Base-by-base conservation (phyloP, 2,797 vertebrate species). In the Acanthurus lineatus region DNA sequence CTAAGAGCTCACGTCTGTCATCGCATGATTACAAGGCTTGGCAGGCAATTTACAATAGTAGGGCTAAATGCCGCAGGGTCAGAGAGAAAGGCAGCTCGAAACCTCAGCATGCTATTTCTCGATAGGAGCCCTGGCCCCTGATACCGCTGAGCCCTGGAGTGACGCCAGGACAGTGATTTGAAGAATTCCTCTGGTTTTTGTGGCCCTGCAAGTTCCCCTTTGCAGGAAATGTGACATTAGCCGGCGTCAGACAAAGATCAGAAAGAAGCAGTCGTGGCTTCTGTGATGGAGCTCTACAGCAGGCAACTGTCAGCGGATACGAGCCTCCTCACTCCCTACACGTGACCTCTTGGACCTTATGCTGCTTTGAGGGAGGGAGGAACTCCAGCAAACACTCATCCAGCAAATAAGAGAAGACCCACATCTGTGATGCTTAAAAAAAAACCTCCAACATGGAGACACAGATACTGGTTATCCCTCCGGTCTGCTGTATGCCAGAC, bases 101-200 rank as follows among this genome's bases (percentile, higher is more conserved):
- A 92, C 87, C 91, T 85, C 92, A 91, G 91, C 40, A 35, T 90
- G 88, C 87, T 85, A 91, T 91, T 88, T 92, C 88, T 91, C 66
- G 87, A 91, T 87, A 89, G 87, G 76, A 84, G 73, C 83, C 66
- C 47, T 77, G 69, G 85, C 85, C 88, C 81, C 67, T 81, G 80
- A 87, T 85, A 79, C 86, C 73, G 45, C 82, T 73, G 81, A 88
- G 81, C 66, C 73, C 86, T 94, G 93, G 90, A 91, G 64, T 48
- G 59, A 76, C 2, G 92, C 93, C 94, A 95, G 82, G 83, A 90
- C 69, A 81, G 87, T 86, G 89, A 93, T 93, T 91, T 93, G 88
- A 84, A 90, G 91, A 92, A 94, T 93, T 92, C 91, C 87, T 93
- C 77, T 85, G 88, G 87, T 87, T 91, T 92, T 86, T 77, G 76